These are phyloP conservation scores for Triplophysa bombifrons DNA, from an alignment of 2,797 vertebrate genomes.

Conservation along the genomic window DNA sequence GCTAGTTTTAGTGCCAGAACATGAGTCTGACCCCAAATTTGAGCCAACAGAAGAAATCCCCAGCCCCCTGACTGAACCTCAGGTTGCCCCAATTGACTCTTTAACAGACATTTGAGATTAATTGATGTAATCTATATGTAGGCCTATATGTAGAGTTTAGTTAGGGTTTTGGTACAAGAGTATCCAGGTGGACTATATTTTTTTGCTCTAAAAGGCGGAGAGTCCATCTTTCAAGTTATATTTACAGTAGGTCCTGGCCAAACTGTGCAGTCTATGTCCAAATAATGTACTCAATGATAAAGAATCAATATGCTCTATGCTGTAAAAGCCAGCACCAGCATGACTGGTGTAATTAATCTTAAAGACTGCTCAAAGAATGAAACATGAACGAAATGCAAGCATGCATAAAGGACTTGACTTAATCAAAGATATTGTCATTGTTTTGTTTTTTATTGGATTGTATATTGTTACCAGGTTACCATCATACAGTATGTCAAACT, in stretches of 20 bases:
- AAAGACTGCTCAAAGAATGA: neutral
- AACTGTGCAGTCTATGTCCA: neutral
- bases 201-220: no score
- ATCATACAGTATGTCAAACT: neutral
- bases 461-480: neutral
- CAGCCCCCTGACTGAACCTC: slow-evolving; percentile 75
- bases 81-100: slow-evolving; percentile 77
- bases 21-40: slow-evolving; percentile 4
- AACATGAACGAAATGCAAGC: neutral
- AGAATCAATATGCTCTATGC: neutral
- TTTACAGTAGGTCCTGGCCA: neutral
- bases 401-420: neutral
- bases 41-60: slow-evolving; percentile 67
- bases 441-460: neutral
- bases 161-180: neutral
- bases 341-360: neutral
- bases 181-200: neutral
- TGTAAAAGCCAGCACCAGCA: neutral
- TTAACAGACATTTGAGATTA: slow-evolving; percentile 51
- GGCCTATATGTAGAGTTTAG: slow-evolving; percentile 9
- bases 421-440: neutral
- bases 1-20: slow-evolving; percentile 34
- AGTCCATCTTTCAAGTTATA: neutral
- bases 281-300: neutral
- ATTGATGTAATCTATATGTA: slow-evolving; percentile 18